These are phyloP conservation scores for Agrenia bidenticulata DNA, from an alignment of 2,888 invertebrate species.

Conservation along the genomic window DNA sequence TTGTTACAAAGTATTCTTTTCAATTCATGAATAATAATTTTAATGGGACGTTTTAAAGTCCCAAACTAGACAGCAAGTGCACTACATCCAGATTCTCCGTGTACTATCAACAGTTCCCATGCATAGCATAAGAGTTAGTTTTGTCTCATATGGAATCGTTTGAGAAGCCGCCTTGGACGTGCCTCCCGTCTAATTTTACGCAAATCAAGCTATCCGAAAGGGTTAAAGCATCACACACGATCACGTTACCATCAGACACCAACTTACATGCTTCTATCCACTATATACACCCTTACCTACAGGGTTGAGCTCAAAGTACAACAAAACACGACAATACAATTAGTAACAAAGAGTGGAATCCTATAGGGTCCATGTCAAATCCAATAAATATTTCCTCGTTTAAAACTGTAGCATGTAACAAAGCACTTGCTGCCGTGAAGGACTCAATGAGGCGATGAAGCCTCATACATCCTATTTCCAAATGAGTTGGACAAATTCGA, in stretches of 20 bases:
- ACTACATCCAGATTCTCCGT: background rate
- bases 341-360: slow-evolving; percentile 5
- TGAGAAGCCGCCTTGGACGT: slow-evolving; percentile 26
- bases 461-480: background rate
- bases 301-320: background rate
- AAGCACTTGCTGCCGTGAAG: slow-evolving; percentile 13
- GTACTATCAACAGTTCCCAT: background rate
- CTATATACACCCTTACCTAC: background rate
- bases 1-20: slow-evolving; percentile 42
- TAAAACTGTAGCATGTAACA: slow-evolving; percentile 13
- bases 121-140: background rate
- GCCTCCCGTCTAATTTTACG: slow-evolving; percentile 37
- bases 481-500: slow-evolving; percentile 1
- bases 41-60: slow-evolving; percentile 1
- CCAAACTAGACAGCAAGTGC: slow-evolving; percentile 10
- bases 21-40: slow-evolving; percentile 16
- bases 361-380: slow-evolving; percentile 13
- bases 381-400: slow-evolving; percentile 13
- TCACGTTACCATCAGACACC: background rate
- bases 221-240: background rate
- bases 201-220: slow-evolving; percentile 20
- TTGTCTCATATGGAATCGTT: slow-evolving; percentile 9
- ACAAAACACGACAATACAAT: slow-evolving; percentile 8
- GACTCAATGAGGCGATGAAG: background rate
- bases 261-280: slow-evolving; percentile 1